Conservation (phyloP, 1,140 invertebrate genomes). For the Danaus melanippus region DNA sequence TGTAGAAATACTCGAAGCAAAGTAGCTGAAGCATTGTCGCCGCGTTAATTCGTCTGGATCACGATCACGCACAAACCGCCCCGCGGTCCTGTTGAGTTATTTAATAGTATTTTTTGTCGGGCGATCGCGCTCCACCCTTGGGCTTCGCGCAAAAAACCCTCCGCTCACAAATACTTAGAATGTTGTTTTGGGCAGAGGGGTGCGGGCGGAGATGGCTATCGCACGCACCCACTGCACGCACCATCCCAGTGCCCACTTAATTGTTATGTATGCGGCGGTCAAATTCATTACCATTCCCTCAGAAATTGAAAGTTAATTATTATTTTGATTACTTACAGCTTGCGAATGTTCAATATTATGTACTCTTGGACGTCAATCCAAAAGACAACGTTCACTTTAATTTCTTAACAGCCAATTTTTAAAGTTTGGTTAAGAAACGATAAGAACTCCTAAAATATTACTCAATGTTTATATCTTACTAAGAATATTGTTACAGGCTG, state of each 20-base stretch:
- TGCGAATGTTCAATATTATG: too few relatives aligned
- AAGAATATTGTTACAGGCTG: too few relatives aligned
- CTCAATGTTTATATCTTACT: too few relatives aligned
- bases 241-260: conserved; percentile 67
- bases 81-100: conserved; percentile 67
- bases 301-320: conserved; percentile 23
- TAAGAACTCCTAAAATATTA: too few relatives aligned
- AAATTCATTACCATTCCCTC: conserved; percentile 22
- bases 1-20: conserved; percentile 29
- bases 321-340: too few relatives aligned
- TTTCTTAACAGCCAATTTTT: too few relatives aligned
- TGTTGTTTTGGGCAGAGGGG: conserved; percentile 61
- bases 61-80: conserved; percentile 64
- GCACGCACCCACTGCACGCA: conserved; percentile 68
- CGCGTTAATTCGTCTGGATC: conserved; percentile 60
- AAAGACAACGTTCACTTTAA: too few relatives aligned
- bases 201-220: conserved; percentile 61
- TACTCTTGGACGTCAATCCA: too few relatives aligned
- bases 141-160: conserved; percentile 68
- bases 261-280: conserved; percentile 53
- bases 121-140: conserved; percentile 66
- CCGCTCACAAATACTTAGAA: conserved; percentile 64
- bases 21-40: conserved; percentile 43
- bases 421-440: too few relatives aligned
- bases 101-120: conserved; percentile 70